Conservation (phyloP, 2,888 invertebrate genomes). For the Drosophila cyrtoloma region DNA sequence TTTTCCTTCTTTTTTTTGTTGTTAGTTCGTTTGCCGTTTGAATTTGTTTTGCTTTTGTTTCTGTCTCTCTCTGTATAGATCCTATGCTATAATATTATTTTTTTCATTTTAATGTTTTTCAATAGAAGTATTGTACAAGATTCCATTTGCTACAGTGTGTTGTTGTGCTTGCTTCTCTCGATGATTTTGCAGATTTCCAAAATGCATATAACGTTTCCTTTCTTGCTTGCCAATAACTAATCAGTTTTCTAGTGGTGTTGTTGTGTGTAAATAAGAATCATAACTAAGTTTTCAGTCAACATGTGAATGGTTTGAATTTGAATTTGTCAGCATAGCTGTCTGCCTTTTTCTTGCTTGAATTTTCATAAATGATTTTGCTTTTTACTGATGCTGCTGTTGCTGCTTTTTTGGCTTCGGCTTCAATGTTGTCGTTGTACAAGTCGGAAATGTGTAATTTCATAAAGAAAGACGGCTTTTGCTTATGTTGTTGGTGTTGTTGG, state of each 20-base stretch:
- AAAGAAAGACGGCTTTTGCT: conserved; percentile 74
- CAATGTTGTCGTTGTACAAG: conserved; percentile 75
- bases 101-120: conserved; percentile 54
- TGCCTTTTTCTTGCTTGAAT: conserved; percentile 36
- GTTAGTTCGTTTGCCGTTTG: conserved; percentile 7
- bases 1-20: conserved; percentile 11
- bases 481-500: conserved; percentile 46
- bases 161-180: conserved; percentile 62
- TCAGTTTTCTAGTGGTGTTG: conserved; percentile 41
- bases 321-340: conserved; percentile 21
- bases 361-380: conserved; percentile 43
- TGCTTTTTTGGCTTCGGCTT: conserved; percentile 64
- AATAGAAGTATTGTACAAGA: conserved; percentile 82
- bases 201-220: conserved; percentile 59
- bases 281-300: conserved; percentile 60
- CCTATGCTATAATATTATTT: conserved; percentile 35
- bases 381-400: conserved; percentile 36
- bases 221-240: conserved; percentile 51
- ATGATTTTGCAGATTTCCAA: conserved; percentile 80
- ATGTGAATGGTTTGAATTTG: conserved; percentile 25
- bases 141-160: conserved; percentile 79
- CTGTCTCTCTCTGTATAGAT: conserved; percentile 79
- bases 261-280: conserved; percentile 52
- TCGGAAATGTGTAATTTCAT: conserved; percentile 81
- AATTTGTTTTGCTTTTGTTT: conserved; percentile 22